Conservation (phyloP, 2,797 vertebrate species). For the Eulemur coronatus region DNA sequence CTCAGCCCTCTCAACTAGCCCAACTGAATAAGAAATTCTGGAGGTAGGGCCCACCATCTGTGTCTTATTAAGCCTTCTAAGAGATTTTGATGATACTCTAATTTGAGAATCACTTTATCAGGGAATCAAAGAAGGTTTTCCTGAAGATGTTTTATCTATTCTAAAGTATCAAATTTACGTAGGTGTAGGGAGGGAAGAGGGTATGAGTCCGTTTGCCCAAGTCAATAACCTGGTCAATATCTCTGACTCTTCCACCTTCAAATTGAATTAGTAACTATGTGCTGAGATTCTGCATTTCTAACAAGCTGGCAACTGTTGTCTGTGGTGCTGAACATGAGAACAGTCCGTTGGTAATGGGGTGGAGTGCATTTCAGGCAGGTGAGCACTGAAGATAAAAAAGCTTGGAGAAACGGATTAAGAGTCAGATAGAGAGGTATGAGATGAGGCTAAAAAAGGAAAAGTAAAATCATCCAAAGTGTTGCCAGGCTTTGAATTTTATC, state of each 20-base stretch:
- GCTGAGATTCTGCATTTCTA: not conserved
- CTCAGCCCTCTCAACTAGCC: not conserved
- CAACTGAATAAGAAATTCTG: not conserved
- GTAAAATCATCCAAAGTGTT: not conserved
- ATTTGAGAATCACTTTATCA: not conserved
- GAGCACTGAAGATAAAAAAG: not conserved
- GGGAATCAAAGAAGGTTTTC: not conserved
- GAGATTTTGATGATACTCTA: not conserved
- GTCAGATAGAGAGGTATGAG: not conserved
- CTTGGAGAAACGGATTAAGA: not conserved
- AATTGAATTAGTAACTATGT: not conserved
- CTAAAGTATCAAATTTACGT: not conserved
- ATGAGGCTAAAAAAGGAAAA: not conserved
- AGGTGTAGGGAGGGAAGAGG: not conserved
- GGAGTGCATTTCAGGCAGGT: not conserved
- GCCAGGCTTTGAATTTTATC: not conserved
- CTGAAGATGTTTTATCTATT: not conserved
- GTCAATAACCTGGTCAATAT: not conserved
- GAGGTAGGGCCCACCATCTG: fast-evolving
- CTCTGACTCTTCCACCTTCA: not conserved
- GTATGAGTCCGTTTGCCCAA: not conserved
- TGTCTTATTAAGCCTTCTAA: not conserved
- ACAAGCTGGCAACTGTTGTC: not conserved
- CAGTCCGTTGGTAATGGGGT: not conserved
- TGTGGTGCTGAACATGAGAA: not conserved